A percentile compares a stretch with the other conserved stretches of the same genome.
These are phyloP conservation scores for Asbolus verrucosus DNA, from an alignment of 1,140 invertebrate genomes.

Conservation along the genomic window DNA sequence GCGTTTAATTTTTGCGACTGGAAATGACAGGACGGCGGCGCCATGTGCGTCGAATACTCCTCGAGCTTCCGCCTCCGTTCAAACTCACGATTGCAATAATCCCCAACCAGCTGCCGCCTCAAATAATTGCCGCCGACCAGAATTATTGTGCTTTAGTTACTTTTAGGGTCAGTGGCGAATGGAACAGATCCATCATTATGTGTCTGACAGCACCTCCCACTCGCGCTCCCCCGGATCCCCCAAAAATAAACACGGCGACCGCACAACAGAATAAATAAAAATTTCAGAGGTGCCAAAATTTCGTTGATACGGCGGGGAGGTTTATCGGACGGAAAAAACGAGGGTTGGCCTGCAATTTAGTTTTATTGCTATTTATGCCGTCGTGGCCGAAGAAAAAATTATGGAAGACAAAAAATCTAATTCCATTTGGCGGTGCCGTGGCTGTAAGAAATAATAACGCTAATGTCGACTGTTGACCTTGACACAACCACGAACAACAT, in stretches of 20 bases:
- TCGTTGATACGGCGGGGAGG: constrained; percentile 9
- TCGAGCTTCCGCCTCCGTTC: constrained; percentile 8
- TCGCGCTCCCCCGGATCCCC: background rate
- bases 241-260: constrained; percentile 27
- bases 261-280: too few relatives aligned
- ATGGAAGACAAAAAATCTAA: constrained; percentile 8
- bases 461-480: constrained; percentile 8
- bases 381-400: background rate
- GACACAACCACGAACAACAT: background rate
- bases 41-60: constrained; percentile 26
- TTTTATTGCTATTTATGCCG: constrained; percentile 25
- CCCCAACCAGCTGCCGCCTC: constrained; percentile 26
- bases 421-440: constrained; percentile 3
- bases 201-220: constrained; percentile 18
- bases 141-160: constrained; percentile 39
- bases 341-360: constrained; percentile 9
- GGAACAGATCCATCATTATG: constrained; percentile 35
- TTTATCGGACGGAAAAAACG: constrained; percentile 13
- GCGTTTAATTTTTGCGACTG: constrained; percentile 24
- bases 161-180: constrained; percentile 27
- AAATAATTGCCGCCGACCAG: constrained; percentile 29
- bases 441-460: background rate
- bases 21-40: constrained; percentile 11
- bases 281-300: constrained; percentile 1
- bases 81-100: constrained; percentile 39